Conservation (phyloP, 2,888 invertebrate genomes). For the Uropetala carovei region DNA sequence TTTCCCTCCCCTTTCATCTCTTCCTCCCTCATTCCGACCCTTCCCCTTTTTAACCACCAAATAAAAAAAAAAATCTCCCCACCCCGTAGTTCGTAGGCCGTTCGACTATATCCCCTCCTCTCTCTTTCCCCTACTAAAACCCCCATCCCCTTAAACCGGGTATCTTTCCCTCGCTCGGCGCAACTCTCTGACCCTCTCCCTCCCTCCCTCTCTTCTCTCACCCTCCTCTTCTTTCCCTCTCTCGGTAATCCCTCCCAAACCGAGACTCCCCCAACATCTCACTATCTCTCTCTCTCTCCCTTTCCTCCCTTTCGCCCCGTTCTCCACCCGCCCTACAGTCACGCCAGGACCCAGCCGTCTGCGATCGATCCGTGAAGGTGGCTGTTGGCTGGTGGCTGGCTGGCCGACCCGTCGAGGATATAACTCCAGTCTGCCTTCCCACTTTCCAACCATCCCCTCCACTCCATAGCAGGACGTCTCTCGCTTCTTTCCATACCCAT, state of each 20-base stretch:
- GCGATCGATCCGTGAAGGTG: constrained; percentile 61
- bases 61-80: constrained; percentile 4
- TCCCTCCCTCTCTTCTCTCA: not conserved
- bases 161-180: not conserved
- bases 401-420: constrained; percentile 57
- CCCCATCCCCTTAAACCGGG: not conserved
- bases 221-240: not conserved
- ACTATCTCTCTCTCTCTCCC: not conserved
- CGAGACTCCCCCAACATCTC: constrained; percentile 12
- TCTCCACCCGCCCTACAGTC: constrained; percentile 16
- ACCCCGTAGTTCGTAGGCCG: not conserved
- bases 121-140: not conserved
- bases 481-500: not conserved
- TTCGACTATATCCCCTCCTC: not conserved
- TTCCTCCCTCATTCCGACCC: not conserved
- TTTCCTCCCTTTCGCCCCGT: not conserved
- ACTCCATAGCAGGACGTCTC: no score
- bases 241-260: constrained; percentile 3
- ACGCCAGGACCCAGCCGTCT: constrained; percentile 61
- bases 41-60: constrained; percentile 32
- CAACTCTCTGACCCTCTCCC: not conserved
- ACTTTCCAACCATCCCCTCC: not conserved
- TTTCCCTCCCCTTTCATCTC: not conserved
- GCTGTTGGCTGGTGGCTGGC: constrained; percentile 34
- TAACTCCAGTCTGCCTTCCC: constrained; percentile 57